These are phyloP conservation scores for Scaptomyza polygonia DNA, from an alignment of 2,888 invertebrate genomes.

Conservation along the genomic window DNA sequence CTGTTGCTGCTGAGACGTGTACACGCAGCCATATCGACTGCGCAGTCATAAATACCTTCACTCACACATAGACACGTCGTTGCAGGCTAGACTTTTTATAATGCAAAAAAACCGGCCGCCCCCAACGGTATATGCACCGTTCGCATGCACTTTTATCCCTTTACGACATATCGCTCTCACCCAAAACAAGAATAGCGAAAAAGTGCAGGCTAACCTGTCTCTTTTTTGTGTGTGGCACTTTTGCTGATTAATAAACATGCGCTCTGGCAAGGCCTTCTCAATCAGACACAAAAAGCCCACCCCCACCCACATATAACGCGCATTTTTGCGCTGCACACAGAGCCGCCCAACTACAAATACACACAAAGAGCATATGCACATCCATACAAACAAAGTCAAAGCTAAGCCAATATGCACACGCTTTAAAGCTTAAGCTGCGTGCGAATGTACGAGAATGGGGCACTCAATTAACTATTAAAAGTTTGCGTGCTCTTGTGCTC, in stretches of 20 bases:
- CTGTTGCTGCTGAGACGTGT: constrained; percentile 44
- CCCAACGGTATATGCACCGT: constrained; percentile 63
- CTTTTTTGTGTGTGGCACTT: constrained; percentile 51
- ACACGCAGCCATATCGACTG: constrained; percentile 61
- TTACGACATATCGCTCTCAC: constrained; percentile 13
- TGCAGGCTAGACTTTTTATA: constrained; percentile 57
- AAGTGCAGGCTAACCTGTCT: constrained; percentile 51
- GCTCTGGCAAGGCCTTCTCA: constrained; percentile 74
- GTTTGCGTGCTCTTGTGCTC: constrained; percentile 15
- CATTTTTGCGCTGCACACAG: constrained; percentile 23
- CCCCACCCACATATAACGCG: constrained; percentile 17
- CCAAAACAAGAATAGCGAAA: constrained; percentile 53
- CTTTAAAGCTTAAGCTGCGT: constrained; percentile 48
- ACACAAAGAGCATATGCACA: constrained; percentile 18
- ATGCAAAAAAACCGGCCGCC: constrained; percentile 63
- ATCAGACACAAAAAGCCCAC: constrained; percentile 57
- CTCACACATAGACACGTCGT: constrained; percentile 21
- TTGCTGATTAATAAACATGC: constrained; percentile 76
- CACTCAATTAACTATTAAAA: constrained; percentile 31
- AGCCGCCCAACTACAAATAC: constrained; percentile 25
- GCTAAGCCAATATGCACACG: constrained; percentile 51
- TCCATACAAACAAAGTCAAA: constrained; percentile 36
- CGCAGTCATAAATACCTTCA: constrained; percentile 69
- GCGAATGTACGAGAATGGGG: constrained; percentile 10
- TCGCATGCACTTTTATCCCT: constrained; percentile 47